Evolutionary conservation across 2,113 vertebrate genomes (phyloP).

Genomic region (Daboia siamensis): DNA sequence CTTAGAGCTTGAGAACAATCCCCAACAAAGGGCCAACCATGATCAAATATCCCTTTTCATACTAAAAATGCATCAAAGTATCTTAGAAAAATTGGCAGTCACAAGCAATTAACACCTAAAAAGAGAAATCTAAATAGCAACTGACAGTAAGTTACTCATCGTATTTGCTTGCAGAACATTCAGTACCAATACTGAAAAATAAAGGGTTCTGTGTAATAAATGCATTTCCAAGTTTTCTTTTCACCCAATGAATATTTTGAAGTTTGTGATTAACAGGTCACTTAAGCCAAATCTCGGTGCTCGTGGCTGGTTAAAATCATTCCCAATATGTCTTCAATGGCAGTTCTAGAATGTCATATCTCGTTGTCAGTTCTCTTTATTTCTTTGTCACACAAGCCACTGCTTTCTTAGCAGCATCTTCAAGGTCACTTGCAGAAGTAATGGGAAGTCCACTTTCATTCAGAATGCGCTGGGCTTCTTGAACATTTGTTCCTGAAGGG

Average conservation of each 20-base stretch:
- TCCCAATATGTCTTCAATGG: conserved; percentile 17
- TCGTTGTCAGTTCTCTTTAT: conserved; percentile 48
- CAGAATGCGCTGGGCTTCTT: conserved; percentile 89
- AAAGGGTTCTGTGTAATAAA: not conserved
- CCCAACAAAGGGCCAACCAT: not conserved
- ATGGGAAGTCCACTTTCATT: conserved; percentile 90
- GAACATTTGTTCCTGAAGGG: conserved; percentile 87
- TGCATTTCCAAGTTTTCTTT: not conserved
- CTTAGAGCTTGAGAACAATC: not conserved
- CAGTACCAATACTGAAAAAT: not conserved
- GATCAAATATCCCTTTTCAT: not conserved
- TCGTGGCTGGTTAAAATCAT: not conserved
- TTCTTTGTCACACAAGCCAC: conserved; percentile 85
- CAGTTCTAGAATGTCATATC: conserved; percentile 16
- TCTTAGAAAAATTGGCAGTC: conserved; percentile 5
- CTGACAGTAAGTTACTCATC: not conserved
- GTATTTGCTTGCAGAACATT: not conserved
- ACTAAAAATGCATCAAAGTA: conserved; percentile 20
- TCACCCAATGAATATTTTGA: not conserved
- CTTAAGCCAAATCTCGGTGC: not conserved
- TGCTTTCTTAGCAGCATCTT: conserved; percentile 92
- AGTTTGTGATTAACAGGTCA: not conserved
- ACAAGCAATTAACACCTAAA: conserved; percentile 3
- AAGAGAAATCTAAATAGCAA: not conserved
- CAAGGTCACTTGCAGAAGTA: conserved; percentile 82